Evolutionary conservation across 2,113 vertebrate species (phyloP), one percentile per base, ranked within the genome.

Genomic region (Eulemur rufifrons): DNA sequence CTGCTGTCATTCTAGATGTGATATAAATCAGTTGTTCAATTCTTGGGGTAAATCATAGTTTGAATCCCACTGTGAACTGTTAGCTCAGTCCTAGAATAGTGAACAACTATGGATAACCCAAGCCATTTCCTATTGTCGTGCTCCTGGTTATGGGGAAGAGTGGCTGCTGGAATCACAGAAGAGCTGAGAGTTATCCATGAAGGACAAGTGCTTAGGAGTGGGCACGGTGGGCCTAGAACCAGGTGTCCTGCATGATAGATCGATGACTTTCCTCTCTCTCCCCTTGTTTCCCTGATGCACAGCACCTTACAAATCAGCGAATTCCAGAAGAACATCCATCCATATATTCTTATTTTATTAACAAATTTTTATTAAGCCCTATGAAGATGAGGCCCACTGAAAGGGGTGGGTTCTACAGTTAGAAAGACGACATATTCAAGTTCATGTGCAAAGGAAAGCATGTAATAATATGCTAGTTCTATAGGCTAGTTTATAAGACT

Each of bases 341-440:
- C 68, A 47, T 29, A 25, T 21, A 25, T 66, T 95, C 39, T 59
- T 94, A 64, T 97, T 86, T 86, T 95, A 86, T 76, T 92, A 66
- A 78, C 15, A 78, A 66, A 71, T 50, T 61, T 89, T 86, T 81
- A 69, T 63, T 88, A 21, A 97, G 81, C 23, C 59, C 64, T 81
- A 4, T 59, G 42, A 42, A 83, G 54, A 74, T 68, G 27, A 81
- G 61, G 10, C 20, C 45, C 5, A 78, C 39, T 89, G 45, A 63
- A 88, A 92, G 4, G 14, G n/a, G 42, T 37, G n/a, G 29, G 3
- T 34, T 82, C 32, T 86, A 15, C 39, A 78, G 32, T n/a, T 15
- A 71, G 25, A 56, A 94, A 89, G 18, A 23, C 42, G 6, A 34
- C 29, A 64, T 13, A 61, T 21, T 68, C 23, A 83, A 63, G 39